Conservation (phyloP, 2,113 vertebrate species). For the Oplegnathus fasciatus region DNA sequence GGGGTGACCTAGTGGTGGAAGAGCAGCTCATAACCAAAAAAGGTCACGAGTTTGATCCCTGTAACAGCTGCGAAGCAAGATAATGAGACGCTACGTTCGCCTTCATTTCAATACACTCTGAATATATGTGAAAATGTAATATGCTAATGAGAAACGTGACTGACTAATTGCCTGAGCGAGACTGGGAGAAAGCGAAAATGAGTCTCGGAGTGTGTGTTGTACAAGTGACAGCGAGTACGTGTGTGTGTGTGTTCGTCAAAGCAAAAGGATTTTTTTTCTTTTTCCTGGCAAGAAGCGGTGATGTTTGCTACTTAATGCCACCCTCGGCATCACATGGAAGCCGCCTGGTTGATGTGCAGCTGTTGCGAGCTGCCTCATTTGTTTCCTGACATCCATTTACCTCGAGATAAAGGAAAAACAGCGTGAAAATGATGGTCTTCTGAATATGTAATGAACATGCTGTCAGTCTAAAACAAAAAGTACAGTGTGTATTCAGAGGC, state of each 20-base stretch:
- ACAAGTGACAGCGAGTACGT: constrained; percentile 61
- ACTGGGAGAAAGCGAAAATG: constrained; percentile 35
- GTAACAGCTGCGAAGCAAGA: constrained; percentile 70
- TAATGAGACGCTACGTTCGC: constrained; percentile 63
- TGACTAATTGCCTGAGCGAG: constrained; percentile 74
- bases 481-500: constrained; percentile 38
- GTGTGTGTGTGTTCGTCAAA: constrained; percentile 57
- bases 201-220: constrained; percentile 35
- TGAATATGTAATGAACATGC: constrained; percentile 76
- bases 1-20: constrained; percentile 44
- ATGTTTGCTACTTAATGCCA: constrained; percentile 71
- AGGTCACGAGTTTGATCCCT: constrained; percentile 64
- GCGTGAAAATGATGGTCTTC: constrained; percentile 73
- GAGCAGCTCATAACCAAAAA: constrained; percentile 61
- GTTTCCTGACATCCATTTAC: constrained; percentile 80
- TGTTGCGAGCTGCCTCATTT: constrained; percentile 78
- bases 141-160: constrained; percentile 74
- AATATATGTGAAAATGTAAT: constrained; percentile 72
- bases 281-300: constrained; percentile 41
- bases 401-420: constrained; percentile 73
- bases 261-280: constrained; percentile 32
- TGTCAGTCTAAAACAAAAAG: constrained; percentile 73
- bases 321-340: constrained; percentile 66
- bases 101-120: constrained; percentile 32
- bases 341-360: constrained; percentile 75